A percentile compares a stretch with the other conserved stretches of the same genome.
These are phyloP conservation scores for Clarias fuscus DNA, from an alignment of 2,797 vertebrate species.

Conservation along the genomic window DNA sequence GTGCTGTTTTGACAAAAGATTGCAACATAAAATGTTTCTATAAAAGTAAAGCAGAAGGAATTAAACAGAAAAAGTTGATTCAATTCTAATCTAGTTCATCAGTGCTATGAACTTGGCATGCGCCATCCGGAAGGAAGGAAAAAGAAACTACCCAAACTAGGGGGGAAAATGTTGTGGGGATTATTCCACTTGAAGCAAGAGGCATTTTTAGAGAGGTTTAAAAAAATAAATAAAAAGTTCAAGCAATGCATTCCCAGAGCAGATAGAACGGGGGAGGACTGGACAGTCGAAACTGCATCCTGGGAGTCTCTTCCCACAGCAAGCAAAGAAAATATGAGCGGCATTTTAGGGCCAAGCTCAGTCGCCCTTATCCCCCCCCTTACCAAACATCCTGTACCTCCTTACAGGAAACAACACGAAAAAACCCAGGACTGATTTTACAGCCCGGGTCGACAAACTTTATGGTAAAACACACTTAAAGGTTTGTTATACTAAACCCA, in stretches of 20 bases:
- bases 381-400: slow-evolving; percentile 69
- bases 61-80: background rate
- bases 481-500: background rate
- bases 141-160: background rate
- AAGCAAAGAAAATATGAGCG: slow-evolving; percentile 53
- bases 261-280: background rate
- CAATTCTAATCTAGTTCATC: background rate
- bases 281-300: slow-evolving; percentile 22
- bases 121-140: background rate
- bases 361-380: slow-evolving; percentile 32
- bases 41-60: background rate
- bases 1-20: too few relatives aligned
- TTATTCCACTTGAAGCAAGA: background rate
- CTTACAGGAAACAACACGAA: slow-evolving; percentile 48
- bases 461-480: too few relatives aligned
- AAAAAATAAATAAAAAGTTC: background rate
- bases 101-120: background rate
- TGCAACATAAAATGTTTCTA: background rate
- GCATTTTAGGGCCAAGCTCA: slow-evolving; percentile 53
- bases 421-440: slow-evolving; percentile 16
- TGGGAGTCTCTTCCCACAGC: slow-evolving; percentile 50
- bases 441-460: background rate
- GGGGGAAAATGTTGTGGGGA: too few relatives aligned
- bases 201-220: background rate
- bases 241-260: background rate